Percentiles rank a stretch among this genome's conserved stretches.
Evolutionary conservation across 2,113 vertebrate species (phyloP).

Genomic region (Rynchops niger): DNA sequence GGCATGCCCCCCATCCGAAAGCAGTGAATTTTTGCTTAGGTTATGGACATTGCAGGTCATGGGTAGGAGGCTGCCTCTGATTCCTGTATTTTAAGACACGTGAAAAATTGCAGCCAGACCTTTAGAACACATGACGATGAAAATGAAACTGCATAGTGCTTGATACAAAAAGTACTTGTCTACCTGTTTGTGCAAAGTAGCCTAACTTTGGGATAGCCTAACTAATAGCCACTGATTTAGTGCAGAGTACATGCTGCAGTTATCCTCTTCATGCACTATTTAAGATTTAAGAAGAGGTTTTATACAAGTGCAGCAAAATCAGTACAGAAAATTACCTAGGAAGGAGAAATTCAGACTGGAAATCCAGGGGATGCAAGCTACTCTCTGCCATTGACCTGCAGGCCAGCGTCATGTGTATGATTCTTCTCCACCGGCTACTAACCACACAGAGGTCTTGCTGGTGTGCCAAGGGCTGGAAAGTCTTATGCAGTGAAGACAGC

Average conservation of each 20-base stretch:
- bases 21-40: neutral
- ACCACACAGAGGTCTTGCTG: neutral
- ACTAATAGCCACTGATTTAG: neutral
- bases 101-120: fast-evolving
- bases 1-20: neutral
- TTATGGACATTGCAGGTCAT: neutral
- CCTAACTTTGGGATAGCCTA: neutral
- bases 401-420: fast-evolving
- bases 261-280: neutral
- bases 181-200: neutral
- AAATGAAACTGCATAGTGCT: neutral
- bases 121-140: neutral
- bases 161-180: neutral
- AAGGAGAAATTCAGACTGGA: neutral
- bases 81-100: neutral
- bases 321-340: neutral
- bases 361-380: neutral
- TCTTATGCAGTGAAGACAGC: neutral
- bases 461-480: neutral
- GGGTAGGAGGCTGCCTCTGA: neutral
- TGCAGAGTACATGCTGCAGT: neutral
- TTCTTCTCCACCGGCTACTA: neutral
- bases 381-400: neutral
- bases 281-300: neutral
- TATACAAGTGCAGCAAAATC: neutral